Percentiles rank a stretch among this genome's conserved stretches.
Evolutionary conservation across 2,113 vertebrate genomes (phyloP).

Genomic region (Zeus faber): DNA sequence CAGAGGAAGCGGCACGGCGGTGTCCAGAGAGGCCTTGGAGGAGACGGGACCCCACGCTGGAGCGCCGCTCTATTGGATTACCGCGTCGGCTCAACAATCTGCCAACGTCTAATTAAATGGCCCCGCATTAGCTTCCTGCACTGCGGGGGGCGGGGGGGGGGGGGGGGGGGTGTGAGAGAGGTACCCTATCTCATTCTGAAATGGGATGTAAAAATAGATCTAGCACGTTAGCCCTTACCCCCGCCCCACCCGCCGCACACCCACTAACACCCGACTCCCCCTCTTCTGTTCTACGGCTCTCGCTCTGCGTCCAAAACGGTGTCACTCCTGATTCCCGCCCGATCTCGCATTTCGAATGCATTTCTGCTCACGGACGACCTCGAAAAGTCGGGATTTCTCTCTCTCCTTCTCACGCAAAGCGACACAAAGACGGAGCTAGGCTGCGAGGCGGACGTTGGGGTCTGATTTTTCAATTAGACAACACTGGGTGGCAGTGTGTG

Average conservation of each 20-base stretch:
- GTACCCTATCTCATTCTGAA: slow-evolving; percentile 70
- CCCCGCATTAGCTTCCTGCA: slow-evolving; percentile 66
- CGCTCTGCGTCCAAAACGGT: slow-evolving; percentile 16
- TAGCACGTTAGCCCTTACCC: slow-evolving; percentile 45
- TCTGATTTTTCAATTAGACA: slow-evolving; percentile 17
- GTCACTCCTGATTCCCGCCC: background rate
- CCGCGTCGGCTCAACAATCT: slow-evolving; percentile 71
- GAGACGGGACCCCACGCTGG: slow-evolving; percentile 55
- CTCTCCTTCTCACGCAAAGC: no score
- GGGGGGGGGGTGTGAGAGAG: slow-evolving; percentile 60
- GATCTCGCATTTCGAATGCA: background rate
- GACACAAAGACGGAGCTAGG: no score
- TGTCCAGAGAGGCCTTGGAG: slow-evolving; percentile 56
- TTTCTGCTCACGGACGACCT: no score
- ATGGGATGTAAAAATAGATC: slow-evolving; percentile 74
- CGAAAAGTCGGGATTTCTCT: no score
- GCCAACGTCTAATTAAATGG: slow-evolving; percentile 78
- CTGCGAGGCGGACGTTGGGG: no score
- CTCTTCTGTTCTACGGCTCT: slow-evolving; percentile 27
- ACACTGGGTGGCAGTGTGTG: slow-evolving; percentile 23
- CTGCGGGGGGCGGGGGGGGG: slow-evolving; percentile 24
- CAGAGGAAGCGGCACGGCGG: slow-evolving; percentile 62
- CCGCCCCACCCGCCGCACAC: background rate
- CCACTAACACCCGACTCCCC: no score
- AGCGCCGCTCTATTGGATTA: slow-evolving; percentile 72